Percentiles rank a stretch among this genome's conserved stretches.
Evolutionary conservation across 2,113 vertebrate genomes (phyloP).

Genomic region (Leptobrachium leishanense): DNA sequence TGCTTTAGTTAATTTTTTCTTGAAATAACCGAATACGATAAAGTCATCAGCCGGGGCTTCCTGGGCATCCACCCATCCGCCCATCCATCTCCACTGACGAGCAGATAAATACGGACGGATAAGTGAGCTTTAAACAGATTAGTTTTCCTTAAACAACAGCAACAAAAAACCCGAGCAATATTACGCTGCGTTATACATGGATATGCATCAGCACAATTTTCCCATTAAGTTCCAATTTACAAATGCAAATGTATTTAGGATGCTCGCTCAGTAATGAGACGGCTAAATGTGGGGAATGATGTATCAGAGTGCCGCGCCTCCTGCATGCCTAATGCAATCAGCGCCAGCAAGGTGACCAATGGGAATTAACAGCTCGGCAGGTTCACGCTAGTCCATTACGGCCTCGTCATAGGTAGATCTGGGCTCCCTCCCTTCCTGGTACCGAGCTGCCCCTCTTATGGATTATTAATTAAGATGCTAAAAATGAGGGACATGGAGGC

Average conservation of each 20-base stretch:
- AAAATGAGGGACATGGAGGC: too few species aligned
- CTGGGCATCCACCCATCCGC: slow-evolving; percentile 1
- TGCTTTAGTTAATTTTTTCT: too few species aligned
- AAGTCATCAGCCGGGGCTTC: slow-evolving; percentile 16
- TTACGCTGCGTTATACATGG: slow-evolving; percentile 19
- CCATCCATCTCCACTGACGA: slow-evolving; percentile 21
- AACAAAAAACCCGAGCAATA: slow-evolving; percentile 31
- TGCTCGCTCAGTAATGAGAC: slow-evolving; percentile 28
- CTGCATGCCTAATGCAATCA: slow-evolving; percentile 24
- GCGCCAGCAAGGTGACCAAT: neutral
- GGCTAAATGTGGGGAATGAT: slow-evolving; percentile 25
- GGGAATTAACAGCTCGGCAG: neutral
- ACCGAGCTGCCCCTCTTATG: neutral
- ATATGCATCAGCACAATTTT: slow-evolving; percentile 38
- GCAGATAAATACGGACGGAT: slow-evolving; percentile 27
- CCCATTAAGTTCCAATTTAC: slow-evolving; percentile 44
- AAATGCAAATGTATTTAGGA: slow-evolving; percentile 43
- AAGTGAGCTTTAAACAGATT: slow-evolving; percentile 41
- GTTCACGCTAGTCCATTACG: neutral
- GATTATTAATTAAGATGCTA: neutral
- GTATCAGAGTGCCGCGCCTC: slow-evolving; percentile 16
- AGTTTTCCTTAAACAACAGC: slow-evolving; percentile 35
- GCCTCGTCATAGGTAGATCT: neutral
- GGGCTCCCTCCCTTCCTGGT: neutral
- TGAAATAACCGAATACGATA: neutral